Base-by-base conservation (phyloP, 2,797 vertebrate genomes). In the Hippocampus kuda region DNA sequence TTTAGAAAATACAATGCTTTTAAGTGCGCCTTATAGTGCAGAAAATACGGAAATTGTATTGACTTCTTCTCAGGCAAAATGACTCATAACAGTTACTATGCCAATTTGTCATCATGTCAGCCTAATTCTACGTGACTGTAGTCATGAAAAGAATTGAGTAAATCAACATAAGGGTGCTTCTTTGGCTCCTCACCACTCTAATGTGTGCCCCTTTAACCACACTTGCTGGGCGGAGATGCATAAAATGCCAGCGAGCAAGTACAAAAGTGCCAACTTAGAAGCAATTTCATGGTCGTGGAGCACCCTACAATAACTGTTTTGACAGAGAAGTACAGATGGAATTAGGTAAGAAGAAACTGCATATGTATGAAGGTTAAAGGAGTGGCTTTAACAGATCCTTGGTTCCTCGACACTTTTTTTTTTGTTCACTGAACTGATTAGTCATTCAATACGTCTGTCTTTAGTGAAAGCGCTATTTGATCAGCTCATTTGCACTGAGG, bases 321-420 rank as follows among this genome's bases (percentile, higher is more conserved):
- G 78, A 86, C 75, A 75, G 72, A 82, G 75, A 68, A 79, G 70
- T 67, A 49, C 67, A 67, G 54, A 71, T 67, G 66, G 41, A 71
- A 78, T 81, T 62, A 65, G 74, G 65, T 54, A 49, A 76, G 83
- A 85, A 81, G 74, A 46, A 82, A 71, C 82, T 88, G 81, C 82
- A 90, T 89, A 88, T 88, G 83, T 80, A 87, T 86, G 82, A 88
- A 77, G 80, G 79, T 81, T 81, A 87, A 88, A 89, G 54, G 56
- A 82, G 72, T 26, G 63, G 73, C 64, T 66, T 77, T 78, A 61
- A 76, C n/a, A 2, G 75, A 72, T 70, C 65, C 68, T 73, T 42
- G 26, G 13, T 1, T 18, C 26, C 13, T 5, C 70, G 44, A 69
- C 30, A 75, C 71, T 79, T 48, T 60, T 57, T 73, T 60, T 57